A percentile compares a stretch with the other conserved stretches of the same genome.
phyloP scores from a whole-genome alignment of 2,113 vertebrate species.

The Antechinus flavipes region DNA sequence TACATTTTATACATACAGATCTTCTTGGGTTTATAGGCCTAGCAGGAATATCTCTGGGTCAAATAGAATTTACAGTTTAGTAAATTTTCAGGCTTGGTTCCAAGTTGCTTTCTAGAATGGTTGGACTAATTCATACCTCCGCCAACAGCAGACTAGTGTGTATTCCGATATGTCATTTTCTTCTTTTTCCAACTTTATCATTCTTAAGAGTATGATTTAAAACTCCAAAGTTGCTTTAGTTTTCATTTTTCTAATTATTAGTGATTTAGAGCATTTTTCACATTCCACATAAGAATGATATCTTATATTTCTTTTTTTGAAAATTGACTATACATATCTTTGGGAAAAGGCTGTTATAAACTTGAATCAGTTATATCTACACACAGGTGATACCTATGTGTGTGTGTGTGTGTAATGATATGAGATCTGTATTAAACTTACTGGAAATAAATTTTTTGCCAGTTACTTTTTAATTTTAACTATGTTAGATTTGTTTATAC shows the following conservation, averaged over 20 bases:
- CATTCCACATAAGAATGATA: background rate
- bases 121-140: background rate
- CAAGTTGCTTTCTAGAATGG: background rate
- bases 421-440: background rate
- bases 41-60: background rate
- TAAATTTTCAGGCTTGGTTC: background rate
- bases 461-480: background rate
- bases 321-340: background rate
- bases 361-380: background rate
- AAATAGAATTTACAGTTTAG: background rate
- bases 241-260: background rate
- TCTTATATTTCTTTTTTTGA: background rate
- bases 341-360: background rate
- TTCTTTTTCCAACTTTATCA: background rate
- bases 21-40: background rate
- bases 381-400: background rate
- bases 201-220: background rate
- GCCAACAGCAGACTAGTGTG: background rate
- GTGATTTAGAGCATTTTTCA: background rate
- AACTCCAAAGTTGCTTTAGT: background rate
- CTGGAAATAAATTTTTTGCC: background rate
- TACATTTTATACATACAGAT: background rate
- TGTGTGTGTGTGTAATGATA: background rate
- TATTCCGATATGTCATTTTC: background rate
- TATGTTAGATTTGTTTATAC: background rate